phyloP scores from a whole-genome alignment of 2,113 vertebrate genomes.

The Cacatua alba region DNA sequence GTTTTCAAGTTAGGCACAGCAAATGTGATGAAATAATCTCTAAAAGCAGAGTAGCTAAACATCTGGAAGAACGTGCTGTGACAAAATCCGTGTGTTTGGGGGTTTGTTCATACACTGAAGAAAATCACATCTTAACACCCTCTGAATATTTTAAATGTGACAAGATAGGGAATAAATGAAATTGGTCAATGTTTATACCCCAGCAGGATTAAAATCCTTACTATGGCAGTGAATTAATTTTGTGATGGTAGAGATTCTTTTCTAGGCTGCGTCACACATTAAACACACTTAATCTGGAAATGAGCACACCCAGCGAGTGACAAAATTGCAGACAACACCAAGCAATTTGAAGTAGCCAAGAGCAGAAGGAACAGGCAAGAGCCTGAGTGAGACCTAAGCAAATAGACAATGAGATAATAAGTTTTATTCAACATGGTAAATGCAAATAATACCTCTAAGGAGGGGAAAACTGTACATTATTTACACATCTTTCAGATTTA shows the following conservation, averaged over 20 bases:
- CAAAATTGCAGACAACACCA: not conserved
- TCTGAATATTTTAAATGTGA: not conserved
- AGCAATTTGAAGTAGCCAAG: not conserved
- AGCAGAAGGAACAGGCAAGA: not conserved
- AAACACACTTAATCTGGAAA: conserved; percentile 8
- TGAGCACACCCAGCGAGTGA: not conserved
- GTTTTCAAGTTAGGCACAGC: not conserved
- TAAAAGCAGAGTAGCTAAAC: not conserved
- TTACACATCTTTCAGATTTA: conserved; percentile 34
- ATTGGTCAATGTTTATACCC: not conserved
- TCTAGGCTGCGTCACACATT: not conserved
- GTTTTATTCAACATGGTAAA: conserved; percentile 5
- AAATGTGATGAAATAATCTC: not conserved
- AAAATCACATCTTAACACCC: not conserved
- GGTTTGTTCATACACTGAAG: not conserved
- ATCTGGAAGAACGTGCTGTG: not conserved
- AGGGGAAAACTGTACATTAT: not conserved
- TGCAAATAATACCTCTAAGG: conserved; percentile 25
- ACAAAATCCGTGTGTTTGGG: not conserved
- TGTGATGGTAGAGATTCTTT: not conserved
- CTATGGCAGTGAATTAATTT: not conserved
- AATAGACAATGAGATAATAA: not conserved
- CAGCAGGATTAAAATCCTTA: not conserved
- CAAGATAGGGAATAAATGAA: not conserved
- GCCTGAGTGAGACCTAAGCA: not conserved